Percentiles rank a stretch among this genome's conserved stretches.
These are phyloP conservation scores for Tokudaia muenninki DNA, from an alignment of 2,797 vertebrate species.

Conservation along the genomic window DNA sequence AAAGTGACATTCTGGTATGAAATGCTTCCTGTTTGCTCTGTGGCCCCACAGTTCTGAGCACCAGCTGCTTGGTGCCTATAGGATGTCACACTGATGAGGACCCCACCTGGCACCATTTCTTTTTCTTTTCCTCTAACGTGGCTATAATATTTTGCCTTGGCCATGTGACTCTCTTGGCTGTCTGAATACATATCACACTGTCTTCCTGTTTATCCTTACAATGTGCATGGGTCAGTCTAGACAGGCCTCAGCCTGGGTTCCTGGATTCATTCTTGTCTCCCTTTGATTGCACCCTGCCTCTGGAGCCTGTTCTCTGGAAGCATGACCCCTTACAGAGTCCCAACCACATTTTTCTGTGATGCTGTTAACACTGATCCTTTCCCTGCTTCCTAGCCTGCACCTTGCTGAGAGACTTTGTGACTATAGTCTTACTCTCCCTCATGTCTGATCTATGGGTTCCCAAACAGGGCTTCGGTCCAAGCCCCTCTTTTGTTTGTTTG, in stretches of 20 bases:
- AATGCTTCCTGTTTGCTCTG: neutral
- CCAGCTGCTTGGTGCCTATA: neutral
- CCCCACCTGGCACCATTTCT: neutral
- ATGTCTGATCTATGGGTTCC: neutral
- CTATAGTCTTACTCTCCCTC: neutral
- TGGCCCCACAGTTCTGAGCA: neutral
- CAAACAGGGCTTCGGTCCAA: neutral
- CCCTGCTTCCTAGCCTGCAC: neutral
- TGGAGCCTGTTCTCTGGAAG: neutral
- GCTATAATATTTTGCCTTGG: neutral
- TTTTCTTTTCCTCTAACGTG: neutral
- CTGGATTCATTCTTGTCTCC: neutral
- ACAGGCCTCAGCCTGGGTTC: neutral
- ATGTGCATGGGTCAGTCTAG: neutral
- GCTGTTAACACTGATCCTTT: neutral
- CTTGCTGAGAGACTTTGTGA: neutral
- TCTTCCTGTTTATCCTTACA: conserved; percentile 59
- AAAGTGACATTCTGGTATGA: neutral
- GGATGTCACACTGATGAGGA: neutral
- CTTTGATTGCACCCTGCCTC: neutral
- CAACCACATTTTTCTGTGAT: neutral
- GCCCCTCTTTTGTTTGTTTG: neutral
- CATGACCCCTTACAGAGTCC: neutral
- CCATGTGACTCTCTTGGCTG: neutral
- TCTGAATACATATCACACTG: neutral